These are phyloP conservation scores for Scaptomyza pallida DNA, from an alignment of 1,140 invertebrate genomes.

Conservation along the genomic window DNA sequence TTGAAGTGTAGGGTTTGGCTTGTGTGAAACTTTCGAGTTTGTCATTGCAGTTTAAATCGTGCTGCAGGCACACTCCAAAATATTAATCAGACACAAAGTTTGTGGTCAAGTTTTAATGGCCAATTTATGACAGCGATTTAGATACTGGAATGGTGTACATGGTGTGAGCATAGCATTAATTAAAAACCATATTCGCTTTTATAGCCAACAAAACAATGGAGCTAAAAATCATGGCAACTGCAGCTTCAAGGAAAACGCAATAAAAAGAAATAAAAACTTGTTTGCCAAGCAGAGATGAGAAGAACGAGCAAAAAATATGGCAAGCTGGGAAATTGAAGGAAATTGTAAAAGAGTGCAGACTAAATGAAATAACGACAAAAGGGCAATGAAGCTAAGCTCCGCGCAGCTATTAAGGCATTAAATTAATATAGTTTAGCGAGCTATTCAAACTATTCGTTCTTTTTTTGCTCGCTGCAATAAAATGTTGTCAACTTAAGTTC, in stretches of 20 bases:
- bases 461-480: slow-evolving; percentile 39
- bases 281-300: slow-evolving; percentile 17
- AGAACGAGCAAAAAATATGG: background rate
- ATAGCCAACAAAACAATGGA: background rate
- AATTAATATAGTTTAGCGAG: slow-evolving; percentile 9
- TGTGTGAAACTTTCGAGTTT: slow-evolving; percentile 12
- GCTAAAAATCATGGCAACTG: background rate
- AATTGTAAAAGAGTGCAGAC: slow-evolving; percentile 21
- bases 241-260: background rate
- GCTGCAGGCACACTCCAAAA: slow-evolving; percentile 19
- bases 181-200: slow-evolving; percentile 27
- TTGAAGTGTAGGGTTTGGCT: slow-evolving; percentile 10
- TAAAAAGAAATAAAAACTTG: slow-evolving; percentile 15
- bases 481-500: slow-evolving; percentile 54
- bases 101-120: slow-evolving; percentile 57
- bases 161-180: slow-evolving; percentile 28
- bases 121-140: slow-evolving; percentile 42
- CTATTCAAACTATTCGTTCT: background rate
- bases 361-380: slow-evolving; percentile 14
- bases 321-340: slow-evolving; percentile 18
- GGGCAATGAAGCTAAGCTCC: background rate
- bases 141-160: slow-evolving; percentile 12
- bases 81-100: slow-evolving; percentile 60
- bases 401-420: slow-evolving; percentile 11
- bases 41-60: slow-evolving; percentile 22